Conservation (phyloP, 2,113 vertebrate genomes). For the Ceyx melanurus region DNA sequence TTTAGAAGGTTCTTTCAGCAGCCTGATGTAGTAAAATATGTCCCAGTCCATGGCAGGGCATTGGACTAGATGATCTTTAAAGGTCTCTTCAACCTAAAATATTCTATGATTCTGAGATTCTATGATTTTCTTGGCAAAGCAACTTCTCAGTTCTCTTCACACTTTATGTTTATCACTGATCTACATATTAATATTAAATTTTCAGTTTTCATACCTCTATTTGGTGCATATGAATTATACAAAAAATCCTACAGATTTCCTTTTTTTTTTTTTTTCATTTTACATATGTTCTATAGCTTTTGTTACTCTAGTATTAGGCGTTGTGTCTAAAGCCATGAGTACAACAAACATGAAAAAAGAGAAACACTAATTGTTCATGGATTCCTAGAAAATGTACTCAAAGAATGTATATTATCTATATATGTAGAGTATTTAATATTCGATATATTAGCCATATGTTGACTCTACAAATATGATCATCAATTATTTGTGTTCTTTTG, state of each 20-base stretch:
- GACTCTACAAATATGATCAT: neutral
- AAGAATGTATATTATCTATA: neutral
- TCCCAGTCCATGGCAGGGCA: neutral
- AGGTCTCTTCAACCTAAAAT: neutral
- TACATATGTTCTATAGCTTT: neutral
- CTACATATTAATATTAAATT: neutral
- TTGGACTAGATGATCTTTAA: neutral
- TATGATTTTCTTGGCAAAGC: neutral
- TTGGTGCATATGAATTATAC: neutral
- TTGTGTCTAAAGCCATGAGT: neutral
- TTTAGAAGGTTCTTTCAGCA: neutral
- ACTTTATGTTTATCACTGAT: neutral
- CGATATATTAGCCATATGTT: neutral
- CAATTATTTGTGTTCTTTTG: neutral
- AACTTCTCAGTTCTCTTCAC: neutral
- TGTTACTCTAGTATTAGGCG: neutral
- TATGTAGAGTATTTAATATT: neutral
- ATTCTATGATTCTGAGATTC: neutral
- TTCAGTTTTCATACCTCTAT: neutral
- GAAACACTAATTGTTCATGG: neutral
- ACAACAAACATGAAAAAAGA: neutral
- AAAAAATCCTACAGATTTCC: neutral
- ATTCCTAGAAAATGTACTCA: neutral
- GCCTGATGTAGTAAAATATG: neutral
- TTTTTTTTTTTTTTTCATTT: neutral